Percentiles rank a stretch among this genome's conserved stretches.
Conservation (phyloP, 92 coral and sea anemone species). For the Pocillopora meandrina region DNA sequence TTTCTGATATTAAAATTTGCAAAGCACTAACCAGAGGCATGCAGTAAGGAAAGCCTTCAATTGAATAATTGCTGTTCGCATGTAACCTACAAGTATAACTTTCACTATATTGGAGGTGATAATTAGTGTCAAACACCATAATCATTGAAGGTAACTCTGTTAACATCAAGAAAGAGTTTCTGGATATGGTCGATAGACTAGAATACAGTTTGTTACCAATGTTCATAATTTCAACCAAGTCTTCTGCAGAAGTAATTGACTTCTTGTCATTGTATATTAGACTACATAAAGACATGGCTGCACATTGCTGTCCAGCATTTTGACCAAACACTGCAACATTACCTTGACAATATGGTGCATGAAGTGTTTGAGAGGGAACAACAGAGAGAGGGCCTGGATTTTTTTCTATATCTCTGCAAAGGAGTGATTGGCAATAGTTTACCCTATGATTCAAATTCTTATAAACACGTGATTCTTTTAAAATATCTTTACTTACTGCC, state of each 20-base stretch:
- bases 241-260: conserved; percentile 29
- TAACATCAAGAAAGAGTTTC: conserved; percentile 43
- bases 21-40: conserved; percentile 57
- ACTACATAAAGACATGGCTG: conserved; percentile 50
- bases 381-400: conserved; percentile 38
- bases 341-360: conserved; percentile 66
- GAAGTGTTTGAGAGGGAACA: conserved; percentile 47
- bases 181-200: conserved; percentile 36
- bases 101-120: conserved; percentile 48
- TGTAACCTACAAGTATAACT: conserved; percentile 47
- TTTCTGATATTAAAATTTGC: conserved; percentile 39
- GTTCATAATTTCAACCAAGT: conserved; percentile 44
- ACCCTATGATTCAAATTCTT: background rate
- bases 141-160: conserved; percentile 58
- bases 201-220: conserved; percentile 61
- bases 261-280: conserved; percentile 49
- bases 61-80: conserved; percentile 23
- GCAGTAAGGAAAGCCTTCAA: conserved; percentile 45
- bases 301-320: conserved; percentile 68
- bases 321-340: conserved; percentile 54
- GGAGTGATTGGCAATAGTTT: conserved; percentile 13
- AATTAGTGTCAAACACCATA: conserved; percentile 38
- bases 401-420: conserved; percentile 40
- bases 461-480: too few relatives aligned
- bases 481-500: too few relatives aligned